phyloP scores from a whole-genome alignment of 23 tunicate genomes.

The Styela plicata region DNA sequence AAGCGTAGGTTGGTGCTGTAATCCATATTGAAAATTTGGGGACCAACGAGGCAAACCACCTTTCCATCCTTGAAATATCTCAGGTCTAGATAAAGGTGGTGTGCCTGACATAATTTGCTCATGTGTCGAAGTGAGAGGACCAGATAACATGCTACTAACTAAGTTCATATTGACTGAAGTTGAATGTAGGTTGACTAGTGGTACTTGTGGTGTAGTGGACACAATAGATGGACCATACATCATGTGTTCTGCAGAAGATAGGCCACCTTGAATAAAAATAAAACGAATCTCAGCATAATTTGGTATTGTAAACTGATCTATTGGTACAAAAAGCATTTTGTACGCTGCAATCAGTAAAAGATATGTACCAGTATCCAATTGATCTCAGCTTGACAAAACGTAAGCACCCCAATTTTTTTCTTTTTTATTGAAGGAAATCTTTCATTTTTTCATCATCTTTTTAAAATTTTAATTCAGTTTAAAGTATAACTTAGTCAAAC shows the following conservation, averaged over 20 bases:
- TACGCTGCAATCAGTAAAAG: too few relatives aligned
- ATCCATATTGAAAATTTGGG: slow-evolving; percentile 9
- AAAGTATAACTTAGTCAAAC: too few relatives aligned
- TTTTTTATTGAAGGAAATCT: too few relatives aligned
- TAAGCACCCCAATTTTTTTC: too few relatives aligned
- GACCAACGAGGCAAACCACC: slow-evolving; percentile 12
- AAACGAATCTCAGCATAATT: too few relatives aligned
- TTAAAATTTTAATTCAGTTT: too few relatives aligned
- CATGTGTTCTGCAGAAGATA: not conserved
- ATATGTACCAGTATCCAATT: too few relatives aligned
- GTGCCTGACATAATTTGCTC: not conserved
- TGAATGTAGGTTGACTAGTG: slow-evolving; percentile 22
- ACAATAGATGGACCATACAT: not conserved
- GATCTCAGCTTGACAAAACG: too few relatives aligned
- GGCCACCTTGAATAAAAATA: too few relatives aligned
- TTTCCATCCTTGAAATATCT: slow-evolving; percentile 21
- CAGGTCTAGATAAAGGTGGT: slow-evolving; percentile 5
- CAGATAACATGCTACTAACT: slow-evolving; percentile 10
- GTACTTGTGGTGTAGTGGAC: slow-evolving; percentile 1
- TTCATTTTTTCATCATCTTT: too few relatives aligned
- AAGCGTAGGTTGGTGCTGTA: slow-evolving; percentile 1
- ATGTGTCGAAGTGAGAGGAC: not conserved
- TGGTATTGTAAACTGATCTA: too few relatives aligned
- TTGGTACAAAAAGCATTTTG: too few relatives aligned
- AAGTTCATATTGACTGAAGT: slow-evolving; percentile 30